phyloP scores from a whole-genome alignment of 2,113 vertebrate species.

The Otus sunia region DNA sequence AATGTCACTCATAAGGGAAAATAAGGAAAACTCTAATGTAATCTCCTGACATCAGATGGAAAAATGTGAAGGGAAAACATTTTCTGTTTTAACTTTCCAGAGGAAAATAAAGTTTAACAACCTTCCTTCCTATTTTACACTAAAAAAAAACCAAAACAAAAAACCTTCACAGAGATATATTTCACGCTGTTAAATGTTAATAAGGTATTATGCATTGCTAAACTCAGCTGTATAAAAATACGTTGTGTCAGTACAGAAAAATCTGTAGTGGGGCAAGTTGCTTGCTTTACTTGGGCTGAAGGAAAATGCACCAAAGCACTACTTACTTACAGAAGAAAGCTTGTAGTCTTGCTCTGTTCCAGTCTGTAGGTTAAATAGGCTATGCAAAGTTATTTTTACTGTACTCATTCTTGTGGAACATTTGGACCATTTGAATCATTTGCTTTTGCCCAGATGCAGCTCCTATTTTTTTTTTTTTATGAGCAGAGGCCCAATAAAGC shows the following conservation, averaged over 20 bases:
- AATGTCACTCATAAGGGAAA: conserved; percentile 72
- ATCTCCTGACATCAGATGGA: conserved; percentile 60
- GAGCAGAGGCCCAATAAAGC: not conserved
- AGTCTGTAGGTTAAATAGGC: not conserved
- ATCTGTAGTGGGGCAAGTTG: not conserved
- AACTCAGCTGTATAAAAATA: conserved; percentile 39
- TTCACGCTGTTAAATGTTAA: not conserved
- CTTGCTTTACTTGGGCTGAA: not conserved
- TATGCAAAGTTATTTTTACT: not conserved
- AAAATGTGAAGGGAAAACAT: conserved; percentile 64
- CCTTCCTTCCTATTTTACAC: not conserved
- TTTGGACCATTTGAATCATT: not conserved
- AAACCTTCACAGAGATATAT: not conserved
- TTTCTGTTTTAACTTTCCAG: conserved; percentile 39
- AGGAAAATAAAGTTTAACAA: conserved; percentile 43
- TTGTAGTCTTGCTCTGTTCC: not conserved
- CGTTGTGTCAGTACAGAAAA: not conserved
- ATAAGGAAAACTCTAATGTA: conserved; percentile 59
- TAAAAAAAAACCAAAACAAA: not conserved
- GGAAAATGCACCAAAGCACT: not conserved
- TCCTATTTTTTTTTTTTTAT: not conserved
- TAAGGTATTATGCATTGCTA: conserved; percentile 5
- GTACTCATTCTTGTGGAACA: not conserved
- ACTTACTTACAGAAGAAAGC: not conserved
- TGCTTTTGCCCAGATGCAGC: not conserved